These are phyloP conservation scores for Hirtodrosophila duncani DNA, from an alignment of 2,888 invertebrate genomes.

Conservation along the genomic window DNA sequence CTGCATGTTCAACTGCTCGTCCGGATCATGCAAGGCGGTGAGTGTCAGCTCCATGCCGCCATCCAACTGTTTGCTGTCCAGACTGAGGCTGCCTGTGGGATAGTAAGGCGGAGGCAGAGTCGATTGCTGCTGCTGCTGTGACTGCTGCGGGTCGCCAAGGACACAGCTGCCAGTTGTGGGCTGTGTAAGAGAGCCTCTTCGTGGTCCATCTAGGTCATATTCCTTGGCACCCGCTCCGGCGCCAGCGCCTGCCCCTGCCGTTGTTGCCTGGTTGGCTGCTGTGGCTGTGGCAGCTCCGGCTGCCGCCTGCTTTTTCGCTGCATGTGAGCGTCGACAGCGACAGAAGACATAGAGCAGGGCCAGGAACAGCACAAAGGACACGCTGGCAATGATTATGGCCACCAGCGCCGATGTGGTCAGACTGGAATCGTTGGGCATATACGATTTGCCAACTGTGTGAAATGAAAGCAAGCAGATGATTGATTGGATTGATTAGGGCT, in stretches of 20 bases:
- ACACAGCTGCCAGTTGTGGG: slow-evolving; percentile 20
- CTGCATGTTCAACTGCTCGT: slow-evolving; percentile 68
- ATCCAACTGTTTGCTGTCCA: slow-evolving; percentile 71
- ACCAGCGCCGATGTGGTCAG: slow-evolving; percentile 71
- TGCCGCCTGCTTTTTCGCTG: slow-evolving; percentile 60
- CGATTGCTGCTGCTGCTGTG: slow-evolving; percentile 25
- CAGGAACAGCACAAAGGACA: slow-evolving; percentile 62
- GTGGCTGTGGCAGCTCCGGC: slow-evolving; percentile 33
- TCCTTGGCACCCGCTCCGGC: slow-evolving; percentile 66
- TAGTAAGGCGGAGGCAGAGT: slow-evolving; percentile 65
- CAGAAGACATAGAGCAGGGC: slow-evolving; percentile 65
- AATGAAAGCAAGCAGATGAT: neutral
- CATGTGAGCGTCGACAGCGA: slow-evolving; percentile 66
- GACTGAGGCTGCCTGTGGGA: slow-evolving; percentile 64
- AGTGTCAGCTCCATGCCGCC: slow-evolving; percentile 71
- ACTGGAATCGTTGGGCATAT: slow-evolving; percentile 61
- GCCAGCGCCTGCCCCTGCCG: slow-evolving; percentile 8
- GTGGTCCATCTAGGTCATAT: slow-evolving; percentile 66
- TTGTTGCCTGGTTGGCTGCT: slow-evolving; percentile 12
- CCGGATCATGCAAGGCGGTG: slow-evolving; percentile 68
- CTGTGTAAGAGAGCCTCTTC: slow-evolving; percentile 53
- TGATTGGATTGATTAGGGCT: neutral
- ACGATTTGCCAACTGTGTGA: slow-evolving; percentile 73
- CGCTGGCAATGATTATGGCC: slow-evolving; percentile 67
- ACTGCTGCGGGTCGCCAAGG: slow-evolving; percentile 27